phyloP scores from a whole-genome alignment of 2,888 invertebrate genomes.

The Ophioninae sp. region DNA sequence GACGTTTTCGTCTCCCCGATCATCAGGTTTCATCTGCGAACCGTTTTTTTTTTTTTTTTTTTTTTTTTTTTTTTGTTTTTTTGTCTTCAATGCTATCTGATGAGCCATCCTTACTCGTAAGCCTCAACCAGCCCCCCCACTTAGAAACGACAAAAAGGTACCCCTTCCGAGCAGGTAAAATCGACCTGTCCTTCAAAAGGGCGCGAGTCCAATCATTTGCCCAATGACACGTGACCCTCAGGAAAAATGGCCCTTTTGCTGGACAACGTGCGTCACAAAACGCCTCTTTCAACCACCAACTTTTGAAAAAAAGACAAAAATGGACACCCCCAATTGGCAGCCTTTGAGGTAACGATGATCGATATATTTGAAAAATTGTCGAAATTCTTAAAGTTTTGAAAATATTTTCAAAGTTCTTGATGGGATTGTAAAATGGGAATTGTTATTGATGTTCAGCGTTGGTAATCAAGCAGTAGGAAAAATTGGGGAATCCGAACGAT shows the following conservation, averaged over 20 bases:
- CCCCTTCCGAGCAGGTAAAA: background rate
- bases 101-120: slow-evolving; percentile 73
- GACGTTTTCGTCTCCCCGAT: slow-evolving; percentile 36
- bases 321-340: too few relatives aligned
- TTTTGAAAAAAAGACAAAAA: too few relatives aligned
- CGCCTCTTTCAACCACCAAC: too few relatives aligned
- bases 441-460: too few relatives aligned
- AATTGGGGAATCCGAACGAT: too few relatives aligned
- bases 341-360: too few relatives aligned
- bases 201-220: background rate
- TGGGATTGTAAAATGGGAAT: too few relatives aligned
- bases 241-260: background rate
- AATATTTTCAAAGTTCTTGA: too few relatives aligned
- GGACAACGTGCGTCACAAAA: background rate
- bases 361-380: too few relatives aligned
- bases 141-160: slow-evolving; percentile 38
- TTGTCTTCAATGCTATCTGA: slow-evolving; percentile 76
- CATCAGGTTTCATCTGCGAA: slow-evolving; percentile 6
- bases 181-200: background rate
- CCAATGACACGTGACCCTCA: background rate
- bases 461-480: too few relatives aligned
- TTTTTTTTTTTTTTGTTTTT: too few relatives aligned
- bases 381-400: too few relatives aligned
- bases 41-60: slow-evolving; percentile 17
- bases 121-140: slow-evolving; percentile 34